phyloP scores from a whole-genome alignment of 2,113 vertebrate genomes.

The Apodemus speciosus region DNA sequence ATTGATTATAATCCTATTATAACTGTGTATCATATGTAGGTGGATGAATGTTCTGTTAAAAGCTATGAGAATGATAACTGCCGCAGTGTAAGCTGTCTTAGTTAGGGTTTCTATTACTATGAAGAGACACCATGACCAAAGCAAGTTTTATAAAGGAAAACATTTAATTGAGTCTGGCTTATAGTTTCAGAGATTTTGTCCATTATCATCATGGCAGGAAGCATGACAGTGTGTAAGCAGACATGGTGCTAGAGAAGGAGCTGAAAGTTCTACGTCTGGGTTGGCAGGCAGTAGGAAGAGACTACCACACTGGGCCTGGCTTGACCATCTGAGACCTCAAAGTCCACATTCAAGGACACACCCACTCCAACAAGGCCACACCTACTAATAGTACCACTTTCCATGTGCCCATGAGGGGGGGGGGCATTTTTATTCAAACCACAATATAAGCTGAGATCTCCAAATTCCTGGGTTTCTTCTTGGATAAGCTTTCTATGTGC shows the following conservation, averaged over 20 bases:
- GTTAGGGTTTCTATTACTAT: too few relatives aligned
- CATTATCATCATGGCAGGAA: neutral
- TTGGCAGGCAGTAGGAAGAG: neutral
- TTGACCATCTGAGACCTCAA: neutral
- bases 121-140: neutral
- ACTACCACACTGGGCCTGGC: neutral
- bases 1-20: neutral
- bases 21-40: neutral
- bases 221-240: neutral
- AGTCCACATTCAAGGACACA: neutral
- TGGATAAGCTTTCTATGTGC: neutral
- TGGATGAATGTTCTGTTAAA: constrained; percentile 20
- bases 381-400: neutral
- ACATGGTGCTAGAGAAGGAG: neutral
- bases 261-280: neutral
- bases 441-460: neutral
- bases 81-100: neutral
- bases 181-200: neutral
- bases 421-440: neutral
- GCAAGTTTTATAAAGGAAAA: neutral
- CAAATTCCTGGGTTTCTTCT: constrained; percentile 12
- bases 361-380: neutral
- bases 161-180: neutral
- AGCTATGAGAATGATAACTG: constrained; percentile 7
- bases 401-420: neutral